Base-by-base conservation (phyloP, 1,140 invertebrate species). In the Rhysida immarginata region DNA sequence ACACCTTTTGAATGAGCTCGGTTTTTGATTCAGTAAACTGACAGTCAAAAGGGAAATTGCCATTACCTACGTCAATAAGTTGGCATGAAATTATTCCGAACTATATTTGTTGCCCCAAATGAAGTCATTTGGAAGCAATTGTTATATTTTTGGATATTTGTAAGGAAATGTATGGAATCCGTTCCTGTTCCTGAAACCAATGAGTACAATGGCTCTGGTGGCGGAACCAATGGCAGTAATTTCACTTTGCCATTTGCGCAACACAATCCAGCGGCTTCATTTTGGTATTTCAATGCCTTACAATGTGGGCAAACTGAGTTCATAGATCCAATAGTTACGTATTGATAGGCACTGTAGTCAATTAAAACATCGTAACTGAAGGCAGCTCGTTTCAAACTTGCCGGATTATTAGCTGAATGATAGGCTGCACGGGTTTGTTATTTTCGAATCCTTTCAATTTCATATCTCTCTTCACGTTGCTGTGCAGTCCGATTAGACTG, bases 101-200 rank as follows among this genome's bases (percentile, higher is more conserved):
- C 50, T 27, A 29, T 23, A 48, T 13, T 48, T n/a, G 41, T 53
- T 57, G 64, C 65, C 20, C 65, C 63, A 62, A 69, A 68, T 43
- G 65, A 66, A 16, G 66, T 68, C 65, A 70, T 70, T 64, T 70
- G 67, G 59, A 70, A 70, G 55, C 62, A 64, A 23, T 53, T 41
- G 61, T 70, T 69, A 54, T 68, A 69, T 57, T 65, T 66, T 43
- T 66, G 55, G 41, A 70, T 69, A 27, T 59, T 64, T 16, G 58
- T 63, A 27, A 71, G 59, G 64, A 71, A 72, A 25, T 64, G 64
- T 23, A 60, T 59, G n/a, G 67, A 69, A 54, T 70, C 59, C 46
- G 58, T 26, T 42, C 50, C 60, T 46, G 56, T 24, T 49, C 54
- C 48, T 16, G 56, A 44, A 35, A 65, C 21, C 54, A 63, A 58